phyloP scores from a whole-genome alignment of 1,140 invertebrate genomes.

The Thalassaphorura encarpata region DNA sequence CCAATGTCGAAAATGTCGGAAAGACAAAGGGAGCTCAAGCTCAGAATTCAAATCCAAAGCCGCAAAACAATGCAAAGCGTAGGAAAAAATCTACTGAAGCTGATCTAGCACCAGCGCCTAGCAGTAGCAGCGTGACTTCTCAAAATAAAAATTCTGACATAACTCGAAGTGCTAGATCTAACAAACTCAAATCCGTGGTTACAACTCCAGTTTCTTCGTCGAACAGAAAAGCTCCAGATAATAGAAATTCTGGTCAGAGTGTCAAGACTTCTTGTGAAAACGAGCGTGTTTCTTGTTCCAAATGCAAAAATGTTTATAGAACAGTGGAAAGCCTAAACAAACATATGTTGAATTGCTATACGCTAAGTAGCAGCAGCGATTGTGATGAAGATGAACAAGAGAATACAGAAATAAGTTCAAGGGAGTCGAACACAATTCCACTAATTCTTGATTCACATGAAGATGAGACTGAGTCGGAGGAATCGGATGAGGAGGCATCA shows the following conservation, averaged over 20 bases:
- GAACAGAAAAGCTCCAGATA: too few relatives aligned
- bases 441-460: not conserved
- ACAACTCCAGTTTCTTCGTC: too few relatives aligned
- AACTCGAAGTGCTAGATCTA: too few relatives aligned
- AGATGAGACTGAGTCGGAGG: slow-evolving; percentile 2
- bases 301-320: slow-evolving; percentile 78
- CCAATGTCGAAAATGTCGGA: not conserved
- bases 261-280: not conserved
- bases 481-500: slow-evolving; percentile 13
- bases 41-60: not conserved
- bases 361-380: slow-evolving; percentile 42
- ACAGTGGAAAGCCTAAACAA: slow-evolving; percentile 74
- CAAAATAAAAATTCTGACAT: too few relatives aligned
- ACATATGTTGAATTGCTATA: slow-evolving; percentile 61
- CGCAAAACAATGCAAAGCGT: not conserved
- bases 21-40: not conserved
- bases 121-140: too few relatives aligned
- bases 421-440: not conserved
- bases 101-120: too few relatives aligned
- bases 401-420: slow-evolving; percentile 17
- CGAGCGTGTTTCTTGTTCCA: slow-evolving; percentile 29
- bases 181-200: too few relatives aligned
- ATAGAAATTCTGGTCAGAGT: too few relatives aligned
- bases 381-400: slow-evolving; percentile 38
- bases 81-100: not conserved